phyloP scores from a whole-genome alignment of 2,797 vertebrate species.

The Psittacula echo region DNA sequence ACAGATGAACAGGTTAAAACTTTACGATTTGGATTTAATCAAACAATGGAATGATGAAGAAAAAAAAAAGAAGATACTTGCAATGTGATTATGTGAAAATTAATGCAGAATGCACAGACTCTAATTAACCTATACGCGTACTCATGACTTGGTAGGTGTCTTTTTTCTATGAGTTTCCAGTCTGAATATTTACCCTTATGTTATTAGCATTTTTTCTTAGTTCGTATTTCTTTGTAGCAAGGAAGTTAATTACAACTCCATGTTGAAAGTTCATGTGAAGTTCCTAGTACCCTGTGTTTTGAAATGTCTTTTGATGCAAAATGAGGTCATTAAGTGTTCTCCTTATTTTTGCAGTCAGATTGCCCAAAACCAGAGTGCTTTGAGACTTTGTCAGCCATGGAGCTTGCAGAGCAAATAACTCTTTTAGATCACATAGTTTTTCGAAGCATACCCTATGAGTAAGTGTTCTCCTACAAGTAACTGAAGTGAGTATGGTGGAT shows the following conservation, averaged over 20 bases:
- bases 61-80: not conserved
- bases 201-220: not conserved
- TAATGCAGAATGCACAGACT: not conserved
- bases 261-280: not conserved
- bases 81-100: not conserved
- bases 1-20: not conserved
- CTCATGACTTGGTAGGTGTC: not conserved
- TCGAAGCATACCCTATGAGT: constrained; percentile 98
- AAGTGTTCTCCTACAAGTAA: constrained; percentile 67
- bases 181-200: not conserved
- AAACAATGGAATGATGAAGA: not conserved
- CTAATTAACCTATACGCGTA: not conserved
- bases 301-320: not conserved
- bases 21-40: not conserved
- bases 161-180: not conserved
- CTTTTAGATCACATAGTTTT: constrained; percentile 95
- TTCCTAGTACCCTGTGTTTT: not conserved
- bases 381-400: constrained; percentile 94
- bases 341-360: constrained; percentile 82
- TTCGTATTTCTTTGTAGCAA: not conserved
- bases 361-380: constrained; percentile 90
- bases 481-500: not conserved
- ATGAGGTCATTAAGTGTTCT: not conserved
- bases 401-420: constrained; percentile 96
- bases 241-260: rapidly evolving